phyloP scores from a whole-genome alignment of 2,797 vertebrate species.

The Trachurus trachurus region DNA sequence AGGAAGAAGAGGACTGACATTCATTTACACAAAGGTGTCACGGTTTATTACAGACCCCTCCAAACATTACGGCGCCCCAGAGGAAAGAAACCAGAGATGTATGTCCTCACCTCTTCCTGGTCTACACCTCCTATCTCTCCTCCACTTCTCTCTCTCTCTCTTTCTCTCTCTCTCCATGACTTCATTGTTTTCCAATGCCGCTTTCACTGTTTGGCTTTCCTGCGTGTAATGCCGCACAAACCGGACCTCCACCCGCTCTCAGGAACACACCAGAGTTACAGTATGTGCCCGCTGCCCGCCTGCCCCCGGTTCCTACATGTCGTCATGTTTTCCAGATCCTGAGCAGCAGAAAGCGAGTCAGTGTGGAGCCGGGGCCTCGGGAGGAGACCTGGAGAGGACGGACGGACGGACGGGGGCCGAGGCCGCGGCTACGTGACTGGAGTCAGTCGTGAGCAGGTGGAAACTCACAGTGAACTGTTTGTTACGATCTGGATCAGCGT shows the following conservation, averaged over 20 bases:
- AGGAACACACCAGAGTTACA: slow-evolving; percentile 43
- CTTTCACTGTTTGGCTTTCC: slow-evolving; percentile 76
- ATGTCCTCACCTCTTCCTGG: slow-evolving; percentile 50
- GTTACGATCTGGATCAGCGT: too few species aligned
- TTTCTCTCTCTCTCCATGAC: slow-evolving; percentile 64
- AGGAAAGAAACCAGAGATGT: slow-evolving; percentile 55
- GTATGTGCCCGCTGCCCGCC: slow-evolving; percentile 1
- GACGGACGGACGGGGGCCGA: not conserved
- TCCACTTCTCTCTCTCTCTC: slow-evolving; percentile 3
- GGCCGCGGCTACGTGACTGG: too few species aligned
- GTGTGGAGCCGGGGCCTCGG: slow-evolving; percentile 33
- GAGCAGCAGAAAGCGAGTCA: slow-evolving; percentile 60
- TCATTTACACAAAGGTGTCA: slow-evolving; percentile 26
- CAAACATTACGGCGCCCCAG: slow-evolving; percentile 32
- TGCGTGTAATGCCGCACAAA: slow-evolving; percentile 46
- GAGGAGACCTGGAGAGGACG: slow-evolving; percentile 20
- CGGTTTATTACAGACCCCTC: slow-evolving; percentile 12
- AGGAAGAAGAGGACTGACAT: not conserved
- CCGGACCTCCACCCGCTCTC: slow-evolving; percentile 61
- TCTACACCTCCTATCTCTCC: slow-evolving; percentile 41
- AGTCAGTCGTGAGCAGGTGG: too few species aligned
- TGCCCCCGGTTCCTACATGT: slow-evolving; percentile 53
- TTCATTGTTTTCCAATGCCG: slow-evolving; percentile 76
- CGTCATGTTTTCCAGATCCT: slow-evolving; percentile 80
- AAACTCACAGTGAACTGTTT: too few species aligned